Evolutionary conservation across 2,888 invertebrate species (phyloP), one percentile per base, ranked within the genome.

Genomic region (Acleris emargana): DNA sequence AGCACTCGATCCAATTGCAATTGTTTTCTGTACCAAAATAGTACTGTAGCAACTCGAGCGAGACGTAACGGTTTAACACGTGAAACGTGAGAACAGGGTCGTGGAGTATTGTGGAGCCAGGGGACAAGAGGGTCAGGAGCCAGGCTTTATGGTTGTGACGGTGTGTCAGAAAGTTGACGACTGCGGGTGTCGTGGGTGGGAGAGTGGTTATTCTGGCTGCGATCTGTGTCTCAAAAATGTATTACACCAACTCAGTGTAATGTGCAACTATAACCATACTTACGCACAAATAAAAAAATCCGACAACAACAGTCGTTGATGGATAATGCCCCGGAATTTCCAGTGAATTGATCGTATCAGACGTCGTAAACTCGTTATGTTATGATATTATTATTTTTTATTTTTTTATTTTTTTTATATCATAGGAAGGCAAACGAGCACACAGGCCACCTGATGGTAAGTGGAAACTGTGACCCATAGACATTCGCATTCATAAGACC

Each of bases 41-140:
- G 66, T 57, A 61, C 57, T 51, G 28, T 18, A 45, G 18, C 22
- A 61, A 61, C 38, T 54, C 66, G 58, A 68, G 53, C 68, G 69
- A 62, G 69, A 62, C 47, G 38, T 69, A 70, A 69, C 72, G 63
- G 70, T 69, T 60, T 61, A 58, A 50, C 58, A 28, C 64, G 61
- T 67, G 67, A 69, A 70, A 62, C 70, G 72, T 72, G 72, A 67
- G 72, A 72, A 72, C 53, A 50, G 62, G 70, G 67, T 58, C 69
- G 64, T 25, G 50, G 54, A 43, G 60, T 22, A 45, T 45, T 57
- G 45, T 25, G 17, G 20, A 28, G 43, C 45, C 57, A 45, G n/a
- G 45, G 57, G 20, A 22, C 16, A 49, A 42, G 25, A 38, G 58
- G 64, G 59, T 51, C 64, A 60, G 43, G 18, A 28, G 47, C 22